phyloP scores from a whole-genome alignment of 2,888 invertebrate species.

The Dicyrtoma fusca region DNA sequence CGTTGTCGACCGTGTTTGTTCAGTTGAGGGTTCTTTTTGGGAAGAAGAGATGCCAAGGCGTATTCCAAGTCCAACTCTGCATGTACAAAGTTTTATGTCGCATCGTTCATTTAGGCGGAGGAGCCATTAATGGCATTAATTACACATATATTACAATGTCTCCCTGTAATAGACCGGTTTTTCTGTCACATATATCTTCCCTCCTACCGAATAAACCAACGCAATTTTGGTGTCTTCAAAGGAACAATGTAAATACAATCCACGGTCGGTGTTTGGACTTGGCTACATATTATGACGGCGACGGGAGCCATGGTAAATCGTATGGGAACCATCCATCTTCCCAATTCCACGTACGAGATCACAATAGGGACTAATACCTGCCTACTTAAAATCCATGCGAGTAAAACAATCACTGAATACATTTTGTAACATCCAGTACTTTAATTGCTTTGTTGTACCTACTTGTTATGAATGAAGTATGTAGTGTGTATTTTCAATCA shows the following conservation, averaged over 20 bases:
- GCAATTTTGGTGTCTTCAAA: conserved; percentile 7
- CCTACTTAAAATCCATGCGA: no score
- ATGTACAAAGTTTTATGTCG: not conserved
- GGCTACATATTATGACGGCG: no score
- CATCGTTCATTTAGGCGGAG: conserved; percentile 24
- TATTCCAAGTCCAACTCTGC: not conserved
- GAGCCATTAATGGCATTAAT: conserved; percentile 34
- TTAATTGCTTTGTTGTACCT: no score
- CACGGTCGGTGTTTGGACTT: not conserved
- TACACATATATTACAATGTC: conserved; percentile 32
- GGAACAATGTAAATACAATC: conserved; percentile 8
- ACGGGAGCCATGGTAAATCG: not conserved
- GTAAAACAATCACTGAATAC: no score
- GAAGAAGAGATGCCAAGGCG: conserved; percentile 5
- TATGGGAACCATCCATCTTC: no score
- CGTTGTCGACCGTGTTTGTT: not conserved
- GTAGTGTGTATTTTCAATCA: no score
- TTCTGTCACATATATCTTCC: conserved; percentile 25
- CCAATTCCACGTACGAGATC: no score
- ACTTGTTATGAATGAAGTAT: no score
- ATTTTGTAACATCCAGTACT: no score
- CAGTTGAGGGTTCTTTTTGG: not conserved
- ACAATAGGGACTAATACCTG: no score
- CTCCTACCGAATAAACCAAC: conserved; percentile 5
- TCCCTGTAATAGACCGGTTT: conserved; percentile 29